Percentiles rank a stretch among this genome's conserved stretches.
phyloP scores from a whole-genome alignment of 2,113 vertebrate genomes.

The Paradisaea rubra region DNA sequence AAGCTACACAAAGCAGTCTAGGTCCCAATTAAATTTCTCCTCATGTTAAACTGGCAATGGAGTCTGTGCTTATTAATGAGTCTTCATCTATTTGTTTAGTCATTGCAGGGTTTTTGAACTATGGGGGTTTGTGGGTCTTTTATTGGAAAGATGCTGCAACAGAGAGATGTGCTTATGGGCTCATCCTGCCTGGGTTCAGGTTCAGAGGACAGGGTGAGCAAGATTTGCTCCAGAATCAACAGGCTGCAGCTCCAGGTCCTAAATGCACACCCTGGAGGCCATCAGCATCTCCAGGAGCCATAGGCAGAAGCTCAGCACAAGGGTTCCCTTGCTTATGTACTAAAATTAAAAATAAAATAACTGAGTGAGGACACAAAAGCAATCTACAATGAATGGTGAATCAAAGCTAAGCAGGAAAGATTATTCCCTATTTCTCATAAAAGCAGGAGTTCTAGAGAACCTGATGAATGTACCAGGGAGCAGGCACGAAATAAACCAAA shows the following conservation, averaged over 20 bases:
- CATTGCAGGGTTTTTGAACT: neutral
- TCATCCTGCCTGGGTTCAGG: neutral
- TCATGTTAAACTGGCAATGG: constrained; percentile 51
- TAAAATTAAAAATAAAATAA: neutral
- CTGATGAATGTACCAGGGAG: neutral
- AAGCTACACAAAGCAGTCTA: constrained; percentile 64
- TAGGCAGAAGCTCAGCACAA: neutral
- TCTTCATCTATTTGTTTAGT: constrained; percentile 38
- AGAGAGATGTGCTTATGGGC: neutral
- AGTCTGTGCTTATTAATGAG: constrained; percentile 56
- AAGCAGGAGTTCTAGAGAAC: neutral
- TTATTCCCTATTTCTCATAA: neutral
- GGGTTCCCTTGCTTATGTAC: neutral
- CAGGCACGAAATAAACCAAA: neutral
- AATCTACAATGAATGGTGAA: neutral
- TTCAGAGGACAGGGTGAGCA: neutral
- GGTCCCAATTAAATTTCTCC: constrained; percentile 63
- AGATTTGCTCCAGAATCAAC: neutral
- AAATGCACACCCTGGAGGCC: accelerated
- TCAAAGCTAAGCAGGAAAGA: neutral
- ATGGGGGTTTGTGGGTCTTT: neutral
- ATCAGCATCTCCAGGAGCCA: neutral
- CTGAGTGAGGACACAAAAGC: accelerated
- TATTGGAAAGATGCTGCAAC: neutral
- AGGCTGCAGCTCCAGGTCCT: neutral